Base-by-base conservation (phyloP, 1,140 invertebrate genomes). In the Drosophila tani region DNA sequence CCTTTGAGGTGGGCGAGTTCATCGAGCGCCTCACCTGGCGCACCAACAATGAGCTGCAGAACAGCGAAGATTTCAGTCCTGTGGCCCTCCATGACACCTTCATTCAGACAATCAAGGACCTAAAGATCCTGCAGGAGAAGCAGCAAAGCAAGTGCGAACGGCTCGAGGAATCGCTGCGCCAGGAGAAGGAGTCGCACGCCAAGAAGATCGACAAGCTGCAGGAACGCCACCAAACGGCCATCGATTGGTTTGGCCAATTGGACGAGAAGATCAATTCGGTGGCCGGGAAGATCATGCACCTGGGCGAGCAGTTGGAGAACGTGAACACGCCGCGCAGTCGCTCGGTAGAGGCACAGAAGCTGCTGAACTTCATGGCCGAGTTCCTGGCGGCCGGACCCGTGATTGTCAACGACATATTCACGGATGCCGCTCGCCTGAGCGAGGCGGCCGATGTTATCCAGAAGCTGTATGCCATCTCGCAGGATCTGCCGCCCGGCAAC, bases 391-490 rank as follows among this genome's bases (percentile, higher is more conserved):
- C 97, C 68, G 98, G 97, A 19, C 96, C 97, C 21, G 84, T 86
- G 0, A 94, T 98, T 2, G 95, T 96, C 11, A 97, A 97, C 80
- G 95, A 97, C 56, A 94, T 99, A 27, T 98, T 99, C 82, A 96
- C 95, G 71, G 98, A 99, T 94, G 96, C 97, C 75, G 95, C 95
- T 66, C 96, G 96, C 96, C 93, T 99, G 41, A 96, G 98, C 93
- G 97, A 99, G 94, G 98, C 98, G 43, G 99, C 99, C n/a, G 98
- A 99, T 94, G 96, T 99, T 4, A 99, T 99, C 84, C 98, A 99
- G 93, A 99, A 99, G 92, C 93, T 99, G 6, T 96, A 99, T 92
- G 95, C 98, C 8, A 99, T 99, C 81, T 96, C 98, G 3, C 98
- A 99, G 94, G 99, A 99, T 93, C 93, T 99, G 29, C 97, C 97